Base-by-base conservation (phyloP, 2,113 vertebrate genomes). In the Zosterops lateralis region DNA sequence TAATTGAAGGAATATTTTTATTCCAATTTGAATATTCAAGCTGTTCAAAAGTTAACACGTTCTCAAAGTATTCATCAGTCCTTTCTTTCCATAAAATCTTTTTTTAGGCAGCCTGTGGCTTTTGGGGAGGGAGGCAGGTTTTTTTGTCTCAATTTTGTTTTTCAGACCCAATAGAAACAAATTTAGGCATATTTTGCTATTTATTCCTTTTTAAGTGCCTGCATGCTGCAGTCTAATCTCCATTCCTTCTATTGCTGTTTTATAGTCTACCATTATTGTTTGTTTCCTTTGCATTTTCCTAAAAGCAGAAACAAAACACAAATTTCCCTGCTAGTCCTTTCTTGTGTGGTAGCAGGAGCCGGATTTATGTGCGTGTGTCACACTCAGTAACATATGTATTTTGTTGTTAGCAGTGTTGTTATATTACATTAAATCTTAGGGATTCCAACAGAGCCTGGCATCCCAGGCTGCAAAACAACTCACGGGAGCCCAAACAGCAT, bases 1-100 rank as follows among this genome's bases (percentile, higher is more conserved):
- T 97, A 95, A 96, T 96, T 97, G 94, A 97, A 97, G 91, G 71
- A 95, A 89, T 95, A 96, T 96, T 94, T 97, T 96, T 95, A 94
- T 96, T 93, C 90, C 83, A 87, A 94, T 96, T 93, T 96, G 94
- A 97, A 95, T 97, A 96, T 97, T 96, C 94, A 96, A 95, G 83
- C 85, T 93, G 73, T 90, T 95, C 91, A 92, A 92, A 96, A 94
- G 86, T 96, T 96, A 93, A 91, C 87, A 57, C 34, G 29, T 85
- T 89, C 88, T 96, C 57, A 58, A 80, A 91, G 80, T 51, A 89
- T 71, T 93, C 79, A 64, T 80, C 82, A 68, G 26, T 67, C 85
- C 73, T 95, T 86, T 90, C 60, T 45, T 94, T 74, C 74, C 56
- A 62, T 16, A 56, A 62, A 66, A 65, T 50, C 76, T 65, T 90